Evolutionary conservation across 2,113 vertebrate genomes (phyloP), one percentile per base, ranked within the genome.

Genomic region (Erythrocercus mccallii): DNA sequence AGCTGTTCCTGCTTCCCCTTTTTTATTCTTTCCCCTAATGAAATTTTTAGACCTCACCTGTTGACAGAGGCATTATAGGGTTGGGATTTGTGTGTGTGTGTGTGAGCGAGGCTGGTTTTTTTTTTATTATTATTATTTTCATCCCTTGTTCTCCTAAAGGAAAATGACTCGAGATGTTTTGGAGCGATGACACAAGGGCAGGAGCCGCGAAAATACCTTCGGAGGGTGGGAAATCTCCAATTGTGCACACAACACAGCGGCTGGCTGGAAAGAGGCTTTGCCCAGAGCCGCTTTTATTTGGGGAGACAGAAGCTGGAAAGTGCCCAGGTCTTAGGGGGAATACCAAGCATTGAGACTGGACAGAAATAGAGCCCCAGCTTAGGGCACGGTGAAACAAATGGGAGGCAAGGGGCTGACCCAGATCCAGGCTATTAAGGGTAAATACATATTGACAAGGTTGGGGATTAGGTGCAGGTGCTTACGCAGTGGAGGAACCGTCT

Each of bases 1-100:
- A 98, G 98, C 98, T 98, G 98, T 97, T 97, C 50, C 77, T 94
- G 95, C 85, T 97, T 96, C 94, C 96, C 81, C 19, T 57, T 50
- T 53, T 86, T 66, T 27, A 27, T 74, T 60, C 60, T 93, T 44
- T 1, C 15, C 33, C 88, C 97, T 79, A 95, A 71, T 92, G 98
- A 97, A 97, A 98, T 98, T 98, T 98, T 98, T 98, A 98, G 97
- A 88, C 62, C 92, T 97, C 98, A 98, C 98, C 98, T 98, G 98
- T 98, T 96, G 90, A 94, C 33, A 65, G 77, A 92, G 57, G 58
- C 94, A 93, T 88, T 90, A 93, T 14, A 48, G 93, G 21, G 64
- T 10, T 42, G n/a, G 45, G 54, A 19, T 15, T 19, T 14, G 47
- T 18, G 54, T 57, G 30, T 7, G 13, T 6, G 33, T 24, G 33